Conservation (phyloP, 2,888 invertebrate species). For the Eudasyphora cyanicolor region DNA sequence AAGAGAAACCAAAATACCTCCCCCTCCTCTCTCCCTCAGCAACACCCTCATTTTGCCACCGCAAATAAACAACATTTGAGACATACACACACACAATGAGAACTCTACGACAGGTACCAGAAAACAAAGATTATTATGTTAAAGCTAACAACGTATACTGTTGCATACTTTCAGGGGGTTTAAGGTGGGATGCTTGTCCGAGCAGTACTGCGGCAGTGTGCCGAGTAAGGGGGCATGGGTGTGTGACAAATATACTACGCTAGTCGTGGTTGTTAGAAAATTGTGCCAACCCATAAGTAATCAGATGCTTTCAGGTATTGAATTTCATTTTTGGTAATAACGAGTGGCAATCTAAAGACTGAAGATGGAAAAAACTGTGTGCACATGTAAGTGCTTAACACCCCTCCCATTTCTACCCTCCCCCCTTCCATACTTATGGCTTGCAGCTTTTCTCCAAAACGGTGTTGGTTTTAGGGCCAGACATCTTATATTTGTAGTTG, state of each 20-base stretch:
- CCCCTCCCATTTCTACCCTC: constrained; percentile 15
- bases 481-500: constrained; percentile 55
- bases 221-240: not conserved
- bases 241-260: constrained; percentile 14
- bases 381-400: not conserved
- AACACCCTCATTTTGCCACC: not conserved
- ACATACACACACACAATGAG: not conserved
- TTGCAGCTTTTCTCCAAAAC: not conserved
- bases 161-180: constrained; percentile 1
- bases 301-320: constrained; percentile 61
- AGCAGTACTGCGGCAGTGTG: not conserved
- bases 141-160: constrained; percentile 1
- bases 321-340: constrained; percentile 56
- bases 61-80: not conserved
- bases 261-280: constrained; percentile 44
- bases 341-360: constrained; percentile 8
- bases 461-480: constrained; percentile 17
- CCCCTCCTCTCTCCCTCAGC: not conserved
- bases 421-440: not conserved
- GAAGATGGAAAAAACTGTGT: constrained; percentile 32
- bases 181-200: not conserved
- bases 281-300: constrained; percentile 60
- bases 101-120: no score
- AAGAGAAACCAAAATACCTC: no score
- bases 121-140: constrained; percentile 2